Evolutionary conservation across 2,888 invertebrate genomes (phyloP), one percentile per base, ranked within the genome.

Genomic region (Cerceris ruficornis): DNA sequence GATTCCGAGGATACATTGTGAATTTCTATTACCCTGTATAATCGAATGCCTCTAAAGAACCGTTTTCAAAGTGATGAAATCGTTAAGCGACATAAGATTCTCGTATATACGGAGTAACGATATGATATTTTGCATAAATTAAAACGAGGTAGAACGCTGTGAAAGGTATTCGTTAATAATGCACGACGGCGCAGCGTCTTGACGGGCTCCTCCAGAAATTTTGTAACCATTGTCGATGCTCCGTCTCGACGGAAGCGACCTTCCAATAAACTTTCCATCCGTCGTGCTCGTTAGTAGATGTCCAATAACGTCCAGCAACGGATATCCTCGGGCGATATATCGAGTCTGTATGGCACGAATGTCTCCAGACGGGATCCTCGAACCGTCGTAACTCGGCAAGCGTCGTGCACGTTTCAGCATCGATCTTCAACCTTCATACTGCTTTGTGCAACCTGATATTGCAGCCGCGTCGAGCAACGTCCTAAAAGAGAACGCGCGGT

Each of bases 221-320:
- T 78, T 65, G 42, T 55, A 57, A 61, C 28, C 73, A 73, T 78
- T 78, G 65, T 46, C 65, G 8, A 8, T 62, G 14, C 42, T 46
- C 46, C 52, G 17, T 42, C 13, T 57, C 50, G 73, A 60, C 78
- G 73, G 79, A 84, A 82, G 73, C 70, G 42, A 69, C 73, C 65
- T 71, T 73, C 82, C 85, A 84, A 72, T 85, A 84, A 84, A 85
- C 85, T 85, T 78, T 86, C 86, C 82, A 88, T 88, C 84, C 85
- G 81, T 74, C 85, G 83, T 83, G 86, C 88, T 89, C 86, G 87
- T 88, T 88, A 88, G 84, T 76, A 84, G 82, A 84, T 75, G 86
- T 87, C 88, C 85, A 89, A 88, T 88, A 89, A 86, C 85, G 82
- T 86, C 84, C 80, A 84, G 83, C 83, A 87, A 86, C 80, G 77